Evolutionary conservation across 2,113 vertebrate species (phyloP).

Genomic region (Gila orcuttii): DNA sequence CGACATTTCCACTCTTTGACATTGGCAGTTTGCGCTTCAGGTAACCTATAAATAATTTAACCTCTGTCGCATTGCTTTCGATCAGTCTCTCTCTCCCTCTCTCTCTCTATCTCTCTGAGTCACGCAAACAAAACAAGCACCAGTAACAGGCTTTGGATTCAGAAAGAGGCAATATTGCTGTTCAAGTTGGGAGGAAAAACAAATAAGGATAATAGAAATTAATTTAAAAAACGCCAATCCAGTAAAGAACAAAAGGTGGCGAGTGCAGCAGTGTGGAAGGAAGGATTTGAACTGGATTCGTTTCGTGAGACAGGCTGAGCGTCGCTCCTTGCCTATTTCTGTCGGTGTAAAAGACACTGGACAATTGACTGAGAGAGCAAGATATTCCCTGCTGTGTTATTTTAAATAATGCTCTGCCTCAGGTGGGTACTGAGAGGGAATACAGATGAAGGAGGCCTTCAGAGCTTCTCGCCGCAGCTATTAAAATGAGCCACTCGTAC

Average conservation of each 20-base stretch:
- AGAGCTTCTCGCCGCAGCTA: not conserved
- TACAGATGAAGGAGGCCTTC: not conserved
- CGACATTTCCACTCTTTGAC: slow-evolving; percentile 47
- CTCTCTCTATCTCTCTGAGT: not conserved
- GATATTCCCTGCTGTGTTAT: slow-evolving; percentile 38
- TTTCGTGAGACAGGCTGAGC: slow-evolving; percentile 31
- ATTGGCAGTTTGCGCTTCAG: slow-evolving; percentile 54
- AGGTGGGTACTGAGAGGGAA: slow-evolving; percentile 56
- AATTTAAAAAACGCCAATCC: not conserved
- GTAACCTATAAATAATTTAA: slow-evolving; percentile 57
- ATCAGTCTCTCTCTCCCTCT: not conserved
- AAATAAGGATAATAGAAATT: slow-evolving; percentile 12
- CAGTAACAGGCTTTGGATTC: not conserved
- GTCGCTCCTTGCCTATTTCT: slow-evolving; percentile 51
- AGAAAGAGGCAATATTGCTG: not conserved
- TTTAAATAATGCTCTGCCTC: slow-evolving; percentile 60
- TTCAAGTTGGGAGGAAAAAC: not conserved
- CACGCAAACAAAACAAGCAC: slow-evolving; percentile 11
- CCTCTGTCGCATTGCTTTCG: slow-evolving; percentile 9
- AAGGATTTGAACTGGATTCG: slow-evolving; percentile 51
- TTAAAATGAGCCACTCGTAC: not conserved
- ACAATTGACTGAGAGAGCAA: slow-evolving; percentile 41
- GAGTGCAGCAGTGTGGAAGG: slow-evolving; percentile 40
- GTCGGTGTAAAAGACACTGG: slow-evolving; percentile 33
- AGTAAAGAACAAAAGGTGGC: not conserved